These are phyloP conservation scores for Trachymyrmex septentrionalis DNA, from an alignment of 1,140 invertebrate species.

Conservation along the genomic window DNA sequence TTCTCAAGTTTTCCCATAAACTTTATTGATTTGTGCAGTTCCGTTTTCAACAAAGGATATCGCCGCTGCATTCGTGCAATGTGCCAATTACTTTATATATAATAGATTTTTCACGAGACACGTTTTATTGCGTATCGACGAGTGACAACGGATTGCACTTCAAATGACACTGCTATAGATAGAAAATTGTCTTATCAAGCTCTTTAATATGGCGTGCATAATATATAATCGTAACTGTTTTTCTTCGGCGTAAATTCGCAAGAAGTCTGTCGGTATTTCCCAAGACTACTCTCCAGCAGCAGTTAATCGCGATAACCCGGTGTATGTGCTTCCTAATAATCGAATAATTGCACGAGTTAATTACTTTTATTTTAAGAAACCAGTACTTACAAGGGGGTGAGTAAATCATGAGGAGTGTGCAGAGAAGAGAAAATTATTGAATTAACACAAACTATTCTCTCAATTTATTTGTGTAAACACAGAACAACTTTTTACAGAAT, in stretches of 20 bases:
- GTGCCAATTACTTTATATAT: not conserved
- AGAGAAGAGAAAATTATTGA: not conserved
- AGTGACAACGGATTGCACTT: slow-evolving; percentile 17
- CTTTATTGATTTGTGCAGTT: slow-evolving; percentile 7
- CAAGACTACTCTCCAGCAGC: not conserved
- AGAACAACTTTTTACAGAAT: not conserved
- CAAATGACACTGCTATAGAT: slow-evolving; percentile 26
- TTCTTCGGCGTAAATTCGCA: slow-evolving; percentile 15
- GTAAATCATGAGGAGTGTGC: too few relatives aligned
- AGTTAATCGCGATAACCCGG: slow-evolving; percentile 37
- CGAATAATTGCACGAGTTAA: slow-evolving; percentile 13
- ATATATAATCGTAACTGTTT: slow-evolving; percentile 46
- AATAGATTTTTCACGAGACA: not conserved
- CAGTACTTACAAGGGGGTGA: not conserved
- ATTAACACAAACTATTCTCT: not conserved
- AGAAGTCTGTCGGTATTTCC: slow-evolving; percentile 5
- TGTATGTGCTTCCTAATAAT: not conserved
- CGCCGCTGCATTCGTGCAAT: not conserved
- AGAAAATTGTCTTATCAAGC: slow-evolving; percentile 55
- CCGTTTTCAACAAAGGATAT: slow-evolving; percentile 3
- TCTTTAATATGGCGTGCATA: slow-evolving; percentile 43
- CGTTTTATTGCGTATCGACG: slow-evolving; percentile 23
- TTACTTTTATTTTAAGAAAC: slow-evolving; percentile 1
- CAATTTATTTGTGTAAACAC: not conserved
- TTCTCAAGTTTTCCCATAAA: not conserved